Evolutionary conservation across 2,888 invertebrate genomes (phyloP).

Genomic region (Celastrina argiolus): DNA sequence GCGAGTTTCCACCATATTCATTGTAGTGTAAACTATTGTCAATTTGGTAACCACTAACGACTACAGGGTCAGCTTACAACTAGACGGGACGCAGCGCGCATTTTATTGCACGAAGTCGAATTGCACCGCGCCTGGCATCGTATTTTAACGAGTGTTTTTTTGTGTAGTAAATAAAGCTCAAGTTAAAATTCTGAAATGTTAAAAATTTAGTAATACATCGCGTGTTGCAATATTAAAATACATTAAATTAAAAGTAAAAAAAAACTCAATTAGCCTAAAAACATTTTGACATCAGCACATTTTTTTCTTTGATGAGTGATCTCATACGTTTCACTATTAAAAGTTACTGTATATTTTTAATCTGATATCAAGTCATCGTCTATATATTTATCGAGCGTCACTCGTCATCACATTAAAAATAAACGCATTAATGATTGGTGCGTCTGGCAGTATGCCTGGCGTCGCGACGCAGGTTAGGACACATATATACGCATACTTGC

Average conservation of each 20-base stretch:
- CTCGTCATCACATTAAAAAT: constrained; percentile 3
- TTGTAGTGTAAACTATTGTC: background rate
- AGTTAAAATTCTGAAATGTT: too few relatives aligned
- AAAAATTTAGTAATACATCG: too few relatives aligned
- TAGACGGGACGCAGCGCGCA: too few relatives aligned
- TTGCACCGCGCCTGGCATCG: too few relatives aligned
- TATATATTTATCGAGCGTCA: background rate
- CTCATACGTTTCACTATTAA: background rate
- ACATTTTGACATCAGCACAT: background rate
- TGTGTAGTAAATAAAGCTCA: too few relatives aligned
- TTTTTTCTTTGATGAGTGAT: background rate
- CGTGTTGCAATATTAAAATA: too few relatives aligned
- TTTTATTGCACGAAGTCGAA: too few relatives aligned
- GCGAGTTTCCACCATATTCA: background rate
- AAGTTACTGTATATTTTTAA: background rate
- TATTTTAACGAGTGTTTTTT: too few relatives aligned
- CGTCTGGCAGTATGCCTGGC: constrained; percentile 19
- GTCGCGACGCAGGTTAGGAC: background rate
- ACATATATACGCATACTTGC: background rate
- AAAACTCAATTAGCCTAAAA: background rate
- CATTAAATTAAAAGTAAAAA: too few relatives aligned
- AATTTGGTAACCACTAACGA: background rate
- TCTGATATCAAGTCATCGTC: background rate
- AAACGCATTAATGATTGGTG: constrained; percentile 5
- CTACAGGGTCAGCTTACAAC: background rate